Percentiles rank a stretch among this genome's conserved stretches.
Evolutionary conservation across 2,797 vertebrate genomes (phyloP).

Genomic region (Urocyon cinereoargenteus): DNA sequence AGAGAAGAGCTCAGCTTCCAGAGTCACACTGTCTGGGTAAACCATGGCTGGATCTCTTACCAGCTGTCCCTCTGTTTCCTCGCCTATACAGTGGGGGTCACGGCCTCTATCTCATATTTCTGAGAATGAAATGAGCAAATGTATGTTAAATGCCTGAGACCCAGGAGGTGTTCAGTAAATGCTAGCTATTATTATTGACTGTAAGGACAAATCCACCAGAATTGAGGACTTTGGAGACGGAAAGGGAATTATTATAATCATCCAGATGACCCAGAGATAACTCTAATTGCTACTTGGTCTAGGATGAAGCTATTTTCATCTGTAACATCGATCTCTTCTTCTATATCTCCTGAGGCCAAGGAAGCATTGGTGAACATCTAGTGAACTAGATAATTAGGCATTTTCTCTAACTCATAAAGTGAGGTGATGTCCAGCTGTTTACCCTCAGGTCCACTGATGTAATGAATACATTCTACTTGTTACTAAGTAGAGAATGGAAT

Average conservation of each 20-base stretch:
- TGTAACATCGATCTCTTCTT: not conserved
- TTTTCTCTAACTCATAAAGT: conserved; percentile 46
- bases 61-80: not conserved
- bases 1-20: not conserved
- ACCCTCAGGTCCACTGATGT: not conserved
- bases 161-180: not conserved
- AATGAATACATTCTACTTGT: conserved; percentile 17
- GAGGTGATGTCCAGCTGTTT: conserved; percentile 40
- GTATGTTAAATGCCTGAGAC: not conserved
- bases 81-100: not conserved
- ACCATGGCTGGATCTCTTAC: not conserved
- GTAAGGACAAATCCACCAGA: not conserved
- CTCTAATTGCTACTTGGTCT: not conserved
- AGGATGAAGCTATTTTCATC: not conserved
- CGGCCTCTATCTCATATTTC: not conserved
- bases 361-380: not conserved
- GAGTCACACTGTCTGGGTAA: not conserved
- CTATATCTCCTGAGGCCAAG: not conserved
- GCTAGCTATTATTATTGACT: not conserved
- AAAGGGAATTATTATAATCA: not conserved
- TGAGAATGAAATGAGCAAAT: conserved; percentile 40
- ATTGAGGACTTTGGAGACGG: not conserved
- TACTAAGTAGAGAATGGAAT: not conserved
- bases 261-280: not conserved
- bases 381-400: not conserved